Evolutionary conservation across 2,888 invertebrate genomes (phyloP).

Genomic region (Alviniconcha strummeri): DNA sequence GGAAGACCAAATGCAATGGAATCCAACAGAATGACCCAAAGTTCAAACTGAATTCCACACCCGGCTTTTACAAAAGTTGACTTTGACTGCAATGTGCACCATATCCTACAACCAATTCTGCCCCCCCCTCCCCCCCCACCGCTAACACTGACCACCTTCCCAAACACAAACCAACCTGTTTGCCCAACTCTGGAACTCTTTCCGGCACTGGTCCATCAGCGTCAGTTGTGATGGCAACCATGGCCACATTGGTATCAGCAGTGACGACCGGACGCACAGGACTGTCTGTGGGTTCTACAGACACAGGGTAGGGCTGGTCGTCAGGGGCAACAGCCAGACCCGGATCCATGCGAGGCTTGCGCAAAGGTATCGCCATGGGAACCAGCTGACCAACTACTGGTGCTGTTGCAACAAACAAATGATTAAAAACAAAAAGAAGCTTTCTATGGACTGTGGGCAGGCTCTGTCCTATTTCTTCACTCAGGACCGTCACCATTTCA

Average conservation of each 20-base stretch:
- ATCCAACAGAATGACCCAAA: no score
- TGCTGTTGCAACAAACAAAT: constrained; percentile 37
- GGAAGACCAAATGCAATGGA: no score
- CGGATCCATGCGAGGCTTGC: constrained; percentile 63
- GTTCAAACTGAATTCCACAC: no score
- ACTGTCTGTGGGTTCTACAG: constrained; percentile 12
- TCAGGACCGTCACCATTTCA: no score
- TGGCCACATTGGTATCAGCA: constrained; percentile 59
- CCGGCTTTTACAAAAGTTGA: no score
- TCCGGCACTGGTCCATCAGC: constrained; percentile 35
- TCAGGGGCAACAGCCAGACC: constrained; percentile 48
- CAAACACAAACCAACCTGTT: constrained; percentile 51
- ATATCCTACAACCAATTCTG: not conserved
- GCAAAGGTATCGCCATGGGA: constrained; percentile 69
- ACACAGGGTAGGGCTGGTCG: constrained; percentile 14
- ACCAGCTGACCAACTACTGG: constrained; percentile 62
- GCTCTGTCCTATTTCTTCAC: not conserved
- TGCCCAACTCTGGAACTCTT: constrained; percentile 54
- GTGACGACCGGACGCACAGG: constrained; percentile 51
- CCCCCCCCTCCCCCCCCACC: not conserved
- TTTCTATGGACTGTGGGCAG: not conserved
- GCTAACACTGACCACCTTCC: not conserved
- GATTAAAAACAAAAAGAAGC: not conserved
- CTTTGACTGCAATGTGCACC: no score
- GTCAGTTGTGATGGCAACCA: constrained; percentile 56